Conservation (phyloP, 2,797 vertebrate genomes). For the Gymnoscopelus microlampas region DNA sequence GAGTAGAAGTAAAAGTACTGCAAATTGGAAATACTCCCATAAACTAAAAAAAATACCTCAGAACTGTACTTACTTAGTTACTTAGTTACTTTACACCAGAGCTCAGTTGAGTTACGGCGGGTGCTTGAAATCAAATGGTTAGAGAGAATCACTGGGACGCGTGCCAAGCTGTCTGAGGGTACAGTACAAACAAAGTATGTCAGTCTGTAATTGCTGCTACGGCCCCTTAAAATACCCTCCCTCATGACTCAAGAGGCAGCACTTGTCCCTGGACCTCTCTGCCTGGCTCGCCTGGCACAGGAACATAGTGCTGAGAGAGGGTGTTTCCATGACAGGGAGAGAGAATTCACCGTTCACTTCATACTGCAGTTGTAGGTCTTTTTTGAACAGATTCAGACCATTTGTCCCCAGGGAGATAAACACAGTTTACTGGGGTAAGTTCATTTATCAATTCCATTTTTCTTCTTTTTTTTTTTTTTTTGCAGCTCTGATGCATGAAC, state of each 20-base stretch:
- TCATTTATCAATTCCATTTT: not conserved
- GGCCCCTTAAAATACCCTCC: slow-evolving; percentile 51
- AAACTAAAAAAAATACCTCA: too few species aligned
- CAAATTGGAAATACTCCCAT: too few species aligned
- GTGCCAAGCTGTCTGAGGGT: too few species aligned
- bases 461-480: not conserved
- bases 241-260: not conserved
- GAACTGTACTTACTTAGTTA: too few species aligned
- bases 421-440: slow-evolving; percentile 16
- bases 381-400: slow-evolving; percentile 42
- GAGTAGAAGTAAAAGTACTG: too few species aligned
- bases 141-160: too few species aligned
- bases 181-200: too few species aligned
- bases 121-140: too few species aligned
- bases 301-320: slow-evolving; percentile 40
- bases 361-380: slow-evolving; percentile 26
- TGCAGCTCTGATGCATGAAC: not conserved
- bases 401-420: slow-evolving; percentile 38
- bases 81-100: too few species aligned
- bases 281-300: slow-evolving; percentile 1
- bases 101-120: too few species aligned
- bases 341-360: slow-evolving; percentile 46
- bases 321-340: slow-evolving; percentile 35
- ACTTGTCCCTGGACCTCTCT: not conserved
- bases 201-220: slow-evolving; percentile 1